Evolutionary conservation across 1,140 invertebrate genomes (phyloP).

Genomic region (Drosophila pectinifera): DNA sequence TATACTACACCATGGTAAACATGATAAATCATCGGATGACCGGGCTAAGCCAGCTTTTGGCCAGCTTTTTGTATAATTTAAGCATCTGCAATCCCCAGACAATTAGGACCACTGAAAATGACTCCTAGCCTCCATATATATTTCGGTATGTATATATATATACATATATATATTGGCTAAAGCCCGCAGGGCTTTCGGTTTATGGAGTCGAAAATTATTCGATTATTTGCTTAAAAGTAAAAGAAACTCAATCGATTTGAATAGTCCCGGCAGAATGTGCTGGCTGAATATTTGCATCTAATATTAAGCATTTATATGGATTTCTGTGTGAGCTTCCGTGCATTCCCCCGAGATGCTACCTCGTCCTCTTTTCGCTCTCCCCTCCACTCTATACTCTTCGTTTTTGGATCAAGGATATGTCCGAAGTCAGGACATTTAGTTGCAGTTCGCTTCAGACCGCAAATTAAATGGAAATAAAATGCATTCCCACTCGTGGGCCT

Average conservation of each 20-base stretch:
- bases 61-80: constrained; percentile 3
- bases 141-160: neutral
- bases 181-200: neutral
- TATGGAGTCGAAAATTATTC: constrained; percentile 39
- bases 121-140: neutral
- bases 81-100: constrained; percentile 18
- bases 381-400: neutral
- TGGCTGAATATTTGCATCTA: constrained; percentile 31
- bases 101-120: constrained; percentile 31
- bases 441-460: constrained; percentile 41
- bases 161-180: constrained; percentile 1
- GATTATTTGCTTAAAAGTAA: constrained; percentile 35
- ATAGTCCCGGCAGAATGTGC: constrained; percentile 25
- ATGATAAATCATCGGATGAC: constrained; percentile 34
- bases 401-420: constrained; percentile 15
- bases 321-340: constrained; percentile 18
- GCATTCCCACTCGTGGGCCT: constrained; percentile 29
- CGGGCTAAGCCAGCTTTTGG: neutral
- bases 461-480: constrained; percentile 80
- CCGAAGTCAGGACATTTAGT: constrained; percentile 41
- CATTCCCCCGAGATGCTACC: constrained; percentile 6
- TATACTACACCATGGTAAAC: constrained; percentile 1
- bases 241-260: constrained; percentile 35
- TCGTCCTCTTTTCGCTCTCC: neutral
- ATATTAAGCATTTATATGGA: constrained; percentile 50